Evolutionary conservation across 2,113 vertebrate species (phyloP), one percentile per base, ranked within the genome.

Genomic region (Sus scrofa): DNA sequence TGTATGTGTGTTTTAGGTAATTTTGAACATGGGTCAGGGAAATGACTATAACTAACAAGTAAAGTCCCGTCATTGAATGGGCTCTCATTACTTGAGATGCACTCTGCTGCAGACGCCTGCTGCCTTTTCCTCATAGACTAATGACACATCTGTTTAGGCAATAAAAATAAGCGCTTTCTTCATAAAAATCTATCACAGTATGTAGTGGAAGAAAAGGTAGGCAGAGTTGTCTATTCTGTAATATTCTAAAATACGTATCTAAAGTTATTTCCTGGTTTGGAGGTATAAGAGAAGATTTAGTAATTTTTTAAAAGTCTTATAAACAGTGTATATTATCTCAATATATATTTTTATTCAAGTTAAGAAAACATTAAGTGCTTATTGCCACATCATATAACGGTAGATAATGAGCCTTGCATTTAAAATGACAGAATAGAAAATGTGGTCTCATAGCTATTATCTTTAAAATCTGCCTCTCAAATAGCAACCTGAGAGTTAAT

Each of bases 401-500:
- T 96, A 92, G 97, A 98, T 98, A 98, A 99, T 98, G 97, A 99
- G 97, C 97, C 97, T 97, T 98, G 97, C 97, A 98, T 98, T 98
- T 98, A 97, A 97, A 98, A 98, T 98, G 98, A 98, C 97, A 98
- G 98, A 98, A 98, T 98, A 98, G 97, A 98, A 96, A 98, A 97
- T 98, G 98, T 98, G 97, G 98, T 98, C 95, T 98, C 82, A 87
- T 97, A 27, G 97, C 98, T 98, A 98, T 98, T 98, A 98, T 98
- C 98, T 98, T 98, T 98, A 98, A 98, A 98, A 98, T 98, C 98
- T 98, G 96, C 98, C 95, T 98, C 98, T 99, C 96, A 93, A 97
- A 98, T 98, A 98, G 98, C 98, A 99, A 98, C 98, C 98, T 98
- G 98, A 98, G 98, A 99, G 98, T 98, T 99, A 99, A 99, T 99